Percentiles rank a stretch among this genome's conserved stretches.
Evolutionary conservation across 2,113 vertebrate genomes (phyloP).

Genomic region (Myrmecophaga tridactyla): DNA sequence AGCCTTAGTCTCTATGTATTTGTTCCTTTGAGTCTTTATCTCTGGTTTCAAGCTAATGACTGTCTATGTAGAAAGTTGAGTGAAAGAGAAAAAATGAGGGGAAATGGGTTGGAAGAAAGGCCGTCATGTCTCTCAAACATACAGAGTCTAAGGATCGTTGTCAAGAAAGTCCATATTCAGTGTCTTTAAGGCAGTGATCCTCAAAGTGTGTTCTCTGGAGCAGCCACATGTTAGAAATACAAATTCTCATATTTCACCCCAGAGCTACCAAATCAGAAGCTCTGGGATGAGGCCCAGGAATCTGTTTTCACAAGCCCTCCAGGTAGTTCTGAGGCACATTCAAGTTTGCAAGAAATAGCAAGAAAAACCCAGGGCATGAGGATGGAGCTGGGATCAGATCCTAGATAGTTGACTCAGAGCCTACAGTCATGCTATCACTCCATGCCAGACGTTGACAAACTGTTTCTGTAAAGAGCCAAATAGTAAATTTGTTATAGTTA

Average conservation of each 20-base stretch:
- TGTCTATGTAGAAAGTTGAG: background rate
- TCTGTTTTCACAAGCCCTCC: background rate
- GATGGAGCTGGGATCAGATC: no score
- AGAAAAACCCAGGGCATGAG: no score
- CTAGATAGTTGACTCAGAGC: no score
- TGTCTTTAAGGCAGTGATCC: background rate
- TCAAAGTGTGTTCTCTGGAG: background rate
- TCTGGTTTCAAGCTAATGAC: background rate
- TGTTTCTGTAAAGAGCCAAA: no score
- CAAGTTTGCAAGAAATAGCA: background rate
- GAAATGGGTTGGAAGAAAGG: background rate
- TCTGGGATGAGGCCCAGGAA: background rate
- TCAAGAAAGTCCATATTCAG: background rate
- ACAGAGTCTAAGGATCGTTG: background rate
- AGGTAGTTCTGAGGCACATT: background rate
- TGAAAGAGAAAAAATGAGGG: background rate
- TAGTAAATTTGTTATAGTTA: no score
- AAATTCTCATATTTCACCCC: background rate
- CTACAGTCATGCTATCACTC: no score
- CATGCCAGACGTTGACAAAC: no score
- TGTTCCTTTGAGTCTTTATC: background rate
- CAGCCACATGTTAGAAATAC: background rate
- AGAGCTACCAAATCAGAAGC: background rate
- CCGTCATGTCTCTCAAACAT: background rate
- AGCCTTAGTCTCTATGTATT: background rate